A percentile compares a stretch with the other conserved stretches of the same genome.
phyloP scores from a whole-genome alignment of 2,797 vertebrate species.

The Spinus olivaceus region DNA sequence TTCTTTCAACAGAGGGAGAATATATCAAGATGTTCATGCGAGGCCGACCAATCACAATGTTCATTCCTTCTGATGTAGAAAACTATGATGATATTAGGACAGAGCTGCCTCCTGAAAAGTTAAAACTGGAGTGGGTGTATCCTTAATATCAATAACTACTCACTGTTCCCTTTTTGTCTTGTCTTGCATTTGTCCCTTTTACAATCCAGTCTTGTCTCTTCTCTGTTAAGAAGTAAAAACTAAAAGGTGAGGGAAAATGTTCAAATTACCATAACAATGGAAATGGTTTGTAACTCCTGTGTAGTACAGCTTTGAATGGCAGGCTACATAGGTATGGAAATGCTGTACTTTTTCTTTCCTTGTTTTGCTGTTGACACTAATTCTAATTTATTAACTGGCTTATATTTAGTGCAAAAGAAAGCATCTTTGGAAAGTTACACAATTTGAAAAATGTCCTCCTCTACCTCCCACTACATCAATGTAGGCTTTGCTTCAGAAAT shows the following conservation, averaged over 20 bases:
- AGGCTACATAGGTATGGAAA: neutral
- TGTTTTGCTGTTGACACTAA: neutral
- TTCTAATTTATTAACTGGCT: neutral
- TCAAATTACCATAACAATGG: neutral
- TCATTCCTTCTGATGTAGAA: conserved; percentile 92
- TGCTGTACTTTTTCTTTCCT: neutral
- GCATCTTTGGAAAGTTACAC: neutral
- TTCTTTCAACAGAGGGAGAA: conserved; percentile 88
- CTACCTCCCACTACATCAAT: neutral
- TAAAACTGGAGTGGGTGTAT: conserved; percentile 99
- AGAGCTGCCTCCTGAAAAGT: conserved; percentile 91
- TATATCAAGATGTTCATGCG: conserved; percentile 99
- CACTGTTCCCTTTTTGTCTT: neutral
- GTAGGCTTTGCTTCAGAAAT: neutral
- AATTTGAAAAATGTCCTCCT: neutral
- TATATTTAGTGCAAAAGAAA: neutral
- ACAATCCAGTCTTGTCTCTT: neutral
- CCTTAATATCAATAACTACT: conserved; percentile 74
- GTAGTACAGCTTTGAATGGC: neutral
- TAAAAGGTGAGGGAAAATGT: neutral
- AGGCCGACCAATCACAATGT: conserved; percentile 98
- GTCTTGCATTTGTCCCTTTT: neutral
- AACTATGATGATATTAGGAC: conserved; percentile 91
- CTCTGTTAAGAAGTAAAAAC: neutral
- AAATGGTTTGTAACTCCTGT: neutral